Evolutionary conservation across 2,888 invertebrate species (phyloP), one percentile per base, ranked within the genome.

Genomic region (Quadroppia sp.): DNA sequence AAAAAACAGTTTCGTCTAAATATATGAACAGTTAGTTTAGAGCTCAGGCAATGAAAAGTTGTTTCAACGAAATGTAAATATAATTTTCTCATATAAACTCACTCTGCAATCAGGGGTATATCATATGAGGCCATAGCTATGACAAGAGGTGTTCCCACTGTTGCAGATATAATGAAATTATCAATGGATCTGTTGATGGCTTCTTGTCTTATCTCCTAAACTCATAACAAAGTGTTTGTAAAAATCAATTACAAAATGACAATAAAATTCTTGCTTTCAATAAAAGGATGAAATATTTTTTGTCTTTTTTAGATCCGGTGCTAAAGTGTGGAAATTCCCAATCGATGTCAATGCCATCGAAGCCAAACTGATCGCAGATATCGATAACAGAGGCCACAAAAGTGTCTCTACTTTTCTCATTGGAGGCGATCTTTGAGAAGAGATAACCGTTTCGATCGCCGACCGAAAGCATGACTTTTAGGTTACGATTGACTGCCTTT

Each of bases 121-220:
- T 92, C 89, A 82, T 94, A 94, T 0, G 91, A 87, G 74, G 86
- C 85, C 79, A 89, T 87, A 0, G 90, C 87, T 74, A 94, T 89
- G 0, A 87, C 86, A 79, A 88, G 86, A 0, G 90, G 89, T 15
- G 93, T 91, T 0, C 90, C 91, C 0, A 90, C 90, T 0, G 93
- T 93, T 3, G 90, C 86, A 2, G 89, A 89, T 30, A 94, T 82
- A 45, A 91, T 80, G 80, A 79, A 75, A 7, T 72, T 17, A 36
- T 61, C 72, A 23, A 20, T 9, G 30, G 40, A 59, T 56, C 72
- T 45, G 15, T n/a, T n/a, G 17, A 59, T 23, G 25, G 59, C 28
- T 59, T 59, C 89, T 76, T 85, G 84, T 23, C 89, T 86, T 53
- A 92, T 87, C 82, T 92, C 91, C 75, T 88, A 9, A 25, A n/a